phyloP scores from a whole-genome alignment of 2,113 vertebrate genomes.

The Formicarius rufipectus region DNA sequence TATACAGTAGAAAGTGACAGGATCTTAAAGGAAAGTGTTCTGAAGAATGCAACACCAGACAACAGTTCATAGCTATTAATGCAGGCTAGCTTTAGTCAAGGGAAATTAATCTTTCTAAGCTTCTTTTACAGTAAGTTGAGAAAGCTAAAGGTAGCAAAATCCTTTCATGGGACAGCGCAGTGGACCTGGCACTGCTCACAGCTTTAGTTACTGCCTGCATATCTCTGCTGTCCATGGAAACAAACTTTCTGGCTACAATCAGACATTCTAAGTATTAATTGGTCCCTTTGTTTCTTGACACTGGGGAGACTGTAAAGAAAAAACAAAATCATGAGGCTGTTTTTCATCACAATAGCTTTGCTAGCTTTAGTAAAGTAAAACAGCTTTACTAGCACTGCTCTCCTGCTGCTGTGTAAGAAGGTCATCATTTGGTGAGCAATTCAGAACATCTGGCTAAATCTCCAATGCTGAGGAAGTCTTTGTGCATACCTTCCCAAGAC shows the following conservation, averaged over 20 bases:
- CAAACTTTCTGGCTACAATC: neutral
- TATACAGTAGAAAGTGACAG: neutral
- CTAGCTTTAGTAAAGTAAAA: neutral
- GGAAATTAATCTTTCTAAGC: neutral
- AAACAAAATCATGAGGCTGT: neutral
- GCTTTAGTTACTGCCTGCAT: neutral
- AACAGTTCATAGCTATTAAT: neutral
- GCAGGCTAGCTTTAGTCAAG: neutral
- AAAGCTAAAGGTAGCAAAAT: neutral
- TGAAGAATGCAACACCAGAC: neutral
- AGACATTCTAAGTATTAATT: neutral
- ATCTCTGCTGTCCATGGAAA: neutral
- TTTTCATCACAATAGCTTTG: neutral
- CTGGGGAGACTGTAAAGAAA: neutral
- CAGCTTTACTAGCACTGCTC: neutral
- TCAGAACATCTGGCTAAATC: neutral
- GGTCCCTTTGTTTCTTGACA: neutral
- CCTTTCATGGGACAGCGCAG: neutral
- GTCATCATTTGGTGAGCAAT: neutral
- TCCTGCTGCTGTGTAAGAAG: neutral
- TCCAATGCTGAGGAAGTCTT: neutral
- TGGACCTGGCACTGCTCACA: neutral
- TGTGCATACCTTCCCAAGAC: neutral
- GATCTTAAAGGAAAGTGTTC: neutral
- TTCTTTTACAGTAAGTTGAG: neutral